phyloP scores from a whole-genome alignment of 2,797 vertebrate genomes.

The Myotis pilosus region DNA sequence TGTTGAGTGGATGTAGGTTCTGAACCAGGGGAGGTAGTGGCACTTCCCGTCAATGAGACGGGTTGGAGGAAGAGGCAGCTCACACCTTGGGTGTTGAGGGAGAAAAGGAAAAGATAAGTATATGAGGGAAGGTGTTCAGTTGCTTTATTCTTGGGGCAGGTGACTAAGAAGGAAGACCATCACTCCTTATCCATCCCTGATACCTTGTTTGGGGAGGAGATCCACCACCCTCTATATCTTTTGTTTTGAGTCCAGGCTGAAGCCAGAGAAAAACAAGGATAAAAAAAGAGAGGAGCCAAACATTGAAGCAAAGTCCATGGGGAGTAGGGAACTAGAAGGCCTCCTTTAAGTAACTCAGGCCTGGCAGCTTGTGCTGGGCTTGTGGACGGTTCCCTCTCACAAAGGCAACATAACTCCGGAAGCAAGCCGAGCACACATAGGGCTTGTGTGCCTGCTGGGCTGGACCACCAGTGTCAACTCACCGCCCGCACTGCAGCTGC shows the following conservation, averaged over 20 bases:
- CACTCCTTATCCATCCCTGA: not conserved
- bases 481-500: not conserved
- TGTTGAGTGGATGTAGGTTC: not conserved
- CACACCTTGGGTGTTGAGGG: not conserved
- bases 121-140: not conserved
- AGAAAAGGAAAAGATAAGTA: not conserved
- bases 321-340: not conserved
- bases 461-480: not conserved
- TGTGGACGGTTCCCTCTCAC: conserved; percentile 29
- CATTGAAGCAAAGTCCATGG: conserved; percentile 22
- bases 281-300: not conserved
- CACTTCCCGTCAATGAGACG: not conserved
- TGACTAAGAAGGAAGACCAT: not conserved
- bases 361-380: conserved; percentile 67
- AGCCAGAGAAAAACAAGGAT: conserved; percentile 36
- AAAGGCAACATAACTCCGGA: not conserved
- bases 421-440: not conserved
- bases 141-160: not conserved
- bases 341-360: conserved; percentile 76
- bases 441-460: conserved; percentile 3
- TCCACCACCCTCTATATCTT: not conserved
- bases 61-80: not conserved
- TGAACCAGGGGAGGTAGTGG: not conserved
- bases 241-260: conserved; percentile 22
- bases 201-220: not conserved